These are phyloP conservation scores for Montipora foliosa DNA, from an alignment of 64 coral and sea anemone genomes.

Conservation along the genomic window DNA sequence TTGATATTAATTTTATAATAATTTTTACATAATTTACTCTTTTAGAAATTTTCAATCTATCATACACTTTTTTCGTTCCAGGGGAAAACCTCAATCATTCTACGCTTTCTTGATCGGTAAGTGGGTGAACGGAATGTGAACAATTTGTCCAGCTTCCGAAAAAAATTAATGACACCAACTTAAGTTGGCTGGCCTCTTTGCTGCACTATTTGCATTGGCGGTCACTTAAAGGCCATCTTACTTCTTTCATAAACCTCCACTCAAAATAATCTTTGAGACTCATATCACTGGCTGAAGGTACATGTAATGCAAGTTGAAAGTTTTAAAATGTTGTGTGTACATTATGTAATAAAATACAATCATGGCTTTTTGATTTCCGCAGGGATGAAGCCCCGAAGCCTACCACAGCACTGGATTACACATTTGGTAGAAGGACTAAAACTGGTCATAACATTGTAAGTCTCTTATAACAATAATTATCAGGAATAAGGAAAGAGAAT, in stretches of 20 bases:
- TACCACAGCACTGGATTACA: constrained; percentile 96
- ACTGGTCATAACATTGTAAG: constrained; percentile 95
- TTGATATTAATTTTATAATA: too few relatives aligned
- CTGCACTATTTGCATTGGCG: background rate
- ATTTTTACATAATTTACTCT: too few relatives aligned
- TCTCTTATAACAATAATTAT: background rate
- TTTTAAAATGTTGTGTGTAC: too few relatives aligned
- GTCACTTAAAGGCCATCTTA: too few relatives aligned
- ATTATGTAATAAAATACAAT: too few relatives aligned
- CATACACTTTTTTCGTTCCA: constrained; percentile 11
- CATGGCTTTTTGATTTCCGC: background rate
- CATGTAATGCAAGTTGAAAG: too few relatives aligned
- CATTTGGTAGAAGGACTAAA: constrained; percentile 97
- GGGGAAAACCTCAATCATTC: constrained; percentile 95
- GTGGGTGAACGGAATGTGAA: background rate
- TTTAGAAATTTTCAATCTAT: background rate
- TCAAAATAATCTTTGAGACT: too few relatives aligned
- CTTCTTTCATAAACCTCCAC: too few relatives aligned
- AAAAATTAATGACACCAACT: too few relatives aligned
- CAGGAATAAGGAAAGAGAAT: background rate
- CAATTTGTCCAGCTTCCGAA: too few relatives aligned
- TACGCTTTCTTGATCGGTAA: constrained; percentile 98
- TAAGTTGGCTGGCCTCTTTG: too few relatives aligned
- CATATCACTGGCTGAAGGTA: too few relatives aligned
- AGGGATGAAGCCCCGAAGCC: constrained; percentile 97